These are phyloP conservation scores for Ptilorrhoa leucosticta DNA, from an alignment of 2,113 vertebrate genomes.

Conservation along the genomic window DNA sequence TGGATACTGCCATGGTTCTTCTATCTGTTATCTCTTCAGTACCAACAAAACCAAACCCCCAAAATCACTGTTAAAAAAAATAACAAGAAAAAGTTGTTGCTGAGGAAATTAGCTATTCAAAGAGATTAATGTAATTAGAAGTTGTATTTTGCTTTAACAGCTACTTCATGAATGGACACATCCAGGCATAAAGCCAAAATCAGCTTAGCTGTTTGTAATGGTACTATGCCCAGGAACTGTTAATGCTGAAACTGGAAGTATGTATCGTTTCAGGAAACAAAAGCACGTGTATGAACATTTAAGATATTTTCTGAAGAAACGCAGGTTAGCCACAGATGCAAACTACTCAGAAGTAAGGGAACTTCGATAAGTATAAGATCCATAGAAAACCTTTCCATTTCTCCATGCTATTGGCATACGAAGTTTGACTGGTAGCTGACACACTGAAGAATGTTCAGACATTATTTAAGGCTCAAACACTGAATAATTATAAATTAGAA, in stretches of 20 bases:
- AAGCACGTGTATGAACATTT: neutral
- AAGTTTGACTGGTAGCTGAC: neutral
- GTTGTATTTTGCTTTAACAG: slow-evolving; percentile 22
- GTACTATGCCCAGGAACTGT: slow-evolving; percentile 30
- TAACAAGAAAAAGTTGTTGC: neutral
- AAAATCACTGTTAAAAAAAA: neutral
- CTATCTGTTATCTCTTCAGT: neutral
- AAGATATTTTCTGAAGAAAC: neutral
- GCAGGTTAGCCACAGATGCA: neutral
- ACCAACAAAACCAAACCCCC: neutral
- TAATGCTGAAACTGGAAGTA: neutral
- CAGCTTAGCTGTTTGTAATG: slow-evolving; percentile 40
- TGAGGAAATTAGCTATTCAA: neutral
- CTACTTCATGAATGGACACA: slow-evolving; percentile 54
- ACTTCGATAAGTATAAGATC: neutral
- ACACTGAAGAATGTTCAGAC: neutral
- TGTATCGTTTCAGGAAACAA: slow-evolving; percentile 11
- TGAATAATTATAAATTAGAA: neutral
- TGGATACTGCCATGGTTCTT: neutral
- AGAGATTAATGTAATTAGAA: slow-evolving; percentile 24
- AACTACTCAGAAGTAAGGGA: neutral
- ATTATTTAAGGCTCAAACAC: neutral
- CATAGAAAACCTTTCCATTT: neutral
- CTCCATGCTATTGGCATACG: neutral
- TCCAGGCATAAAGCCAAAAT: slow-evolving; percentile 50